phyloP scores from a whole-genome alignment of 1,140 invertebrate genomes.

The Drosophila biarmipes region DNA sequence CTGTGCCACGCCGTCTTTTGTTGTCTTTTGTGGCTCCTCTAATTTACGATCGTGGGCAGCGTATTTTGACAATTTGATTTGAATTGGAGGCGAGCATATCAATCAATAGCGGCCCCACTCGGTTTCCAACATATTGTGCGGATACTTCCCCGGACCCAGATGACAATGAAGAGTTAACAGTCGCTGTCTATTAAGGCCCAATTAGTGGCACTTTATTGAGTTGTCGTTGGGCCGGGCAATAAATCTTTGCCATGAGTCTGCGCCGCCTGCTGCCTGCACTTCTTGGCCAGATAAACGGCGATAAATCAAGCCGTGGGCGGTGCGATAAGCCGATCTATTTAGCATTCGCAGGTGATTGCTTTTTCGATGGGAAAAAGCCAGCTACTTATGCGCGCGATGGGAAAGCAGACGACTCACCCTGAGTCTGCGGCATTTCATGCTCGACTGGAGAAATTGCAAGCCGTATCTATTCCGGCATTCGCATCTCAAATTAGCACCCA shows the following conservation, averaged over 20 bases:
- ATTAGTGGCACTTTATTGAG: slow-evolving; percentile 69
- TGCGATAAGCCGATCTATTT: slow-evolving; percentile 48
- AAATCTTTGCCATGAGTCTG: slow-evolving; percentile 51
- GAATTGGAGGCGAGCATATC: slow-evolving; percentile 52
- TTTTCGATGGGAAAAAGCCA: slow-evolving; percentile 20
- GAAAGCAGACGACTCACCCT: slow-evolving; percentile 27
- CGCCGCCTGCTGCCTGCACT: slow-evolving; percentile 17
- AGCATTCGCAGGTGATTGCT: slow-evolving; percentile 46
- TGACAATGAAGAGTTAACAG: slow-evolving; percentile 55
- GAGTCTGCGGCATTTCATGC: slow-evolving; percentile 25
- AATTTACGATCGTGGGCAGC: slow-evolving; percentile 64
- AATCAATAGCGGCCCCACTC: slow-evolving; percentile 47
- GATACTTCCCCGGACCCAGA: slow-evolving; percentile 31
- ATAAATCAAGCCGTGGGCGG: slow-evolving; percentile 52
- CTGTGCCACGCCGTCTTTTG: slow-evolving; percentile 55
- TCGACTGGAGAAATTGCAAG: slow-evolving; percentile 41
- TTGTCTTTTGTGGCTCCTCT: slow-evolving; percentile 21
- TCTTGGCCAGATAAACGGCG: slow-evolving; percentile 51
- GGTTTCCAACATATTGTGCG: slow-evolving; percentile 7
- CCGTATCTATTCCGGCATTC: slow-evolving; percentile 35
- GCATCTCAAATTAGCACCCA: slow-evolving; percentile 44
- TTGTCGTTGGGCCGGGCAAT: slow-evolving; percentile 45
- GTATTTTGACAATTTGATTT: slow-evolving; percentile 80
- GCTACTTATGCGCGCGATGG: slow-evolving; percentile 19
- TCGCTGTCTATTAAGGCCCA: slow-evolving; percentile 64